These are phyloP conservation scores for Drosophila siamana DNA, from an alignment of 2,888 invertebrate genomes.

Conservation along the genomic window DNA sequence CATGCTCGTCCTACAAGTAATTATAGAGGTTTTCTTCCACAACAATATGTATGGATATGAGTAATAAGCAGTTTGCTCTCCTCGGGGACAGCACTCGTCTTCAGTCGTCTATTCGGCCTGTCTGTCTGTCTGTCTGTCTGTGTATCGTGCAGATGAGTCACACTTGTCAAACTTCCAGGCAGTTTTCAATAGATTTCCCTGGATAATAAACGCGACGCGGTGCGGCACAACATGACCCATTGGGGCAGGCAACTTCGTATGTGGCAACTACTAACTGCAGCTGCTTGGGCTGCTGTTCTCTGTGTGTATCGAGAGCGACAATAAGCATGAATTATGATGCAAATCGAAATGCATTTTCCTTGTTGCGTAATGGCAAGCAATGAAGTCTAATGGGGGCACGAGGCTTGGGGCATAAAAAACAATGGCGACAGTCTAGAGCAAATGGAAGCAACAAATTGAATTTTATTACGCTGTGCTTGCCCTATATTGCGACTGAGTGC, in stretches of 20 bases:
- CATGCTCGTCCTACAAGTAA: slow-evolving; percentile 34
- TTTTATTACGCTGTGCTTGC: slow-evolving; percentile 66
- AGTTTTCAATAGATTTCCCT: slow-evolving; percentile 71
- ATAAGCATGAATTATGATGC: slow-evolving; percentile 56
- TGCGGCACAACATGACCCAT: slow-evolving; percentile 12
- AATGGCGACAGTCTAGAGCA: slow-evolving; percentile 48
- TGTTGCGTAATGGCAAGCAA: slow-evolving; percentile 51
- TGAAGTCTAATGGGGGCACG: slow-evolving; percentile 37
- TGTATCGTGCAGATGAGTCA: slow-evolving; percentile 43
- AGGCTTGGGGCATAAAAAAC: slow-evolving; percentile 32
- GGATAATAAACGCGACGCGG: slow-evolving; percentile 16
- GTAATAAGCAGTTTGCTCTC: slow-evolving; percentile 62
- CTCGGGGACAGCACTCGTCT: slow-evolving; percentile 58
- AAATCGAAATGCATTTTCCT: slow-evolving; percentile 69
- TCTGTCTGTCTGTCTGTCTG: neutral
- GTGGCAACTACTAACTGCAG: neutral
- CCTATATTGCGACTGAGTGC: slow-evolving; percentile 46
- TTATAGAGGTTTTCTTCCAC: slow-evolving; percentile 27
- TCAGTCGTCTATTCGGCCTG: neutral
- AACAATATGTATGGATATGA: slow-evolving; percentile 15
- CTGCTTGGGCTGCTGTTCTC: neutral
- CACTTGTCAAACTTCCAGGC: slow-evolving; percentile 33
- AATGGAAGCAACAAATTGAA: slow-evolving; percentile 77
- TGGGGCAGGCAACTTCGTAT: neutral
- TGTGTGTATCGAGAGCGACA: slow-evolving; percentile 30